Base-by-base conservation (phyloP, 1,140 invertebrate species). In the Pseudomyrmex dendroicus region DNA sequence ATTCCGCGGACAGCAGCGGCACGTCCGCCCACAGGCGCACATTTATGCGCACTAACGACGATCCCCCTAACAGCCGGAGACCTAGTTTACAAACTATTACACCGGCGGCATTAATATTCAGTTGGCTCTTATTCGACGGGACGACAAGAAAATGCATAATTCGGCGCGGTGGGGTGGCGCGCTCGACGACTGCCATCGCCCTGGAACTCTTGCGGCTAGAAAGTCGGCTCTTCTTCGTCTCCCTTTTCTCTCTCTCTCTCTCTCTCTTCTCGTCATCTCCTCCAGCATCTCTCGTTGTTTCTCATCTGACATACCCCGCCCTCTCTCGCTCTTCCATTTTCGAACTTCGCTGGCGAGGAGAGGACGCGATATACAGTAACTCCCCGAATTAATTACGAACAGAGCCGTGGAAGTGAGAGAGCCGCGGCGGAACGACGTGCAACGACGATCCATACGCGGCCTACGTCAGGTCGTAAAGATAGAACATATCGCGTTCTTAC, bases 111-210 rank as follows among this genome's bases (percentile, higher is more conserved):
- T 94, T 93, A 94, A 92, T 93, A 94, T 94, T 93, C 92, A 93
- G 92, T 90, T 90, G 90, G 91, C 91, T 92, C 91, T 93, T 93
- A 93, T 93, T 91, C 90, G 83, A 68, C 90, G 87, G 83, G 86
- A 87, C 90, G 92, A 93, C 92, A 93, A 94, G 92, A 93, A 93
- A 93, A 93, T 93, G 92, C 92, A 93, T 93, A 94, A 94, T 93
- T 93, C 86, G 90, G 87, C 67, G 52, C 72, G 83, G 86, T 35
- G 35, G 35, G 35, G 35, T 35, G 35, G 35, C 35, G 88, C 82
- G n/a, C 25, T 76, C 73, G 82, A 48, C 68, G 67, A 64, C 84
- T 74, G 67, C 78, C 25, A 52, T 48, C 74, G 63, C 57, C 3
- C 52, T 52, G 46, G 78, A 85, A 74, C n/a, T 83, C 80, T 84